These are phyloP conservation scores for Catajapyx aquilonaris DNA, from an alignment of 1,140 invertebrate genomes.

Conservation along the genomic window DNA sequence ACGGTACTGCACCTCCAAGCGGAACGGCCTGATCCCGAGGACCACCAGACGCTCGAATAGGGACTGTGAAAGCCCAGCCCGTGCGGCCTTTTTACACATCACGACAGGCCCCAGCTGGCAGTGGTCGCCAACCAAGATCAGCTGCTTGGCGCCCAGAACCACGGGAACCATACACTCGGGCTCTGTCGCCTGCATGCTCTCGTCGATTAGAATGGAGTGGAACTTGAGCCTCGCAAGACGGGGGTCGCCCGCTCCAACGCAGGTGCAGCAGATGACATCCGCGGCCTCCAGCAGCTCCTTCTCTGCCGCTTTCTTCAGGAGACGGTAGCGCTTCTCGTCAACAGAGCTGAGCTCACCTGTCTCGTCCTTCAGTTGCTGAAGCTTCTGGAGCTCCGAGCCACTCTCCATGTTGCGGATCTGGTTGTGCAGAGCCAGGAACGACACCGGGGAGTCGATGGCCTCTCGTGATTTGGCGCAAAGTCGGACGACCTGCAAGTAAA, in stretches of 20 bases:
- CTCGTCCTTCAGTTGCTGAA: constrained; percentile 93
- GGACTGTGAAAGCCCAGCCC: constrained; percentile 90
- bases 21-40: constrained; percentile 81
- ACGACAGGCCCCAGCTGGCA: constrained; percentile 96
- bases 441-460: constrained; percentile 93
- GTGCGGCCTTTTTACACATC: constrained; percentile 98
- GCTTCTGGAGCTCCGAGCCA: constrained; percentile 73
- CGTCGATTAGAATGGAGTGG: constrained; percentile 93
- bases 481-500: no score
- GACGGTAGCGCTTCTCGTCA: constrained; percentile 87
- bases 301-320: constrained; percentile 78
- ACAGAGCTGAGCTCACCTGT: constrained; percentile 82
- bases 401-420: constrained; percentile 84
- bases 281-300: constrained; percentile 82
- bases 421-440: constrained; percentile 90
- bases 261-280: constrained; percentile 98
- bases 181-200: constrained; percentile 91
- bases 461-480: constrained; percentile 96
- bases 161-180: constrained; percentile 98
- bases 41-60: constrained; percentile 94
- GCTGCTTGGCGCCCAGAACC: constrained; percentile 80
- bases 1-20: constrained; percentile 94
- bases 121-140: constrained; percentile 95
- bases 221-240: constrained; percentile 79
- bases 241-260: constrained; percentile 94